Evolutionary conservation across 2,888 invertebrate species (phyloP), one percentile per base, ranked within the genome.

Genomic region (Drosophila mettleri): DNA sequence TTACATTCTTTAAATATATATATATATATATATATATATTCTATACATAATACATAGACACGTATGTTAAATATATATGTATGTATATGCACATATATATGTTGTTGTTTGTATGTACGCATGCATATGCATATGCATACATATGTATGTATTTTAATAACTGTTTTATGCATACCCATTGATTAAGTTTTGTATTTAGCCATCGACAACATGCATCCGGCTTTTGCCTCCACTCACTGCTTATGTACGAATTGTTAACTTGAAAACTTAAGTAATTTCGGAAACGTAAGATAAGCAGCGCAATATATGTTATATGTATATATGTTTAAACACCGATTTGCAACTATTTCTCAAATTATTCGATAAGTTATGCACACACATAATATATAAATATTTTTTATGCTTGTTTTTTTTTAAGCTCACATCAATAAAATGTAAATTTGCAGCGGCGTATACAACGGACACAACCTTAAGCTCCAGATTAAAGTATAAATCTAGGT

Each of bases 381-480:
- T 14, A 31, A n/a, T 24, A 9, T 45, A 27, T 45, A 27, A 10
- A 27, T 27, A n/a, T 43, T 22, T 14, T 43, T 22, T 9, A n/a
- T 20, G 18, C 20, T 12, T 20, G 0, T 14, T 27, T 14, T 36
- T 39, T 20, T 14, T 38, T 52, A 29, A 12, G 38, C 29, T 70
- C 52, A 65, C 65, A 76, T 76, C 71, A 75, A 75, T 75, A 75
- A 74, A 73, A 63, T 74, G 76, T 75, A 54, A 64, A 65, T 69
- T 61, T 59, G 57, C 53, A 75, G 73, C 60, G 64, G 70, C 69
- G 73, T 73, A 74, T 74, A 74, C 75, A 61, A 53, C 60, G 51
- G 66, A 69, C 74, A 78, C 78, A 78, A 81, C 79, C 78, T 57
- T 74, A 61, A 73, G 64, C 82, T 64, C 54, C 61, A 53, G 71